These are phyloP conservation scores for Willowsia nigromaculata DNA, from an alignment of 2,888 invertebrate species.

Conservation along the genomic window DNA sequence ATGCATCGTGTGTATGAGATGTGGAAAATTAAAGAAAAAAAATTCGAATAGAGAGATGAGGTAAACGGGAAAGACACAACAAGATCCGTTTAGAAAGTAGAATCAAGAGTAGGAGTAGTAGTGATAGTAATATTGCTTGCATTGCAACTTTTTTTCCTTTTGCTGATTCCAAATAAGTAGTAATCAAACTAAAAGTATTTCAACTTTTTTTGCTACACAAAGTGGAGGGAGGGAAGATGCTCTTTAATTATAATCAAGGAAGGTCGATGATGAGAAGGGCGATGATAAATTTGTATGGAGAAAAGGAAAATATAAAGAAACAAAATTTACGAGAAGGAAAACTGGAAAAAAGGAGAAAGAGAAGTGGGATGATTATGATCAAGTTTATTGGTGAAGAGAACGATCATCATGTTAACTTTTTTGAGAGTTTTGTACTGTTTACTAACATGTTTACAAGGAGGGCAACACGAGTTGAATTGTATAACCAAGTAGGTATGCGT, in stretches of 20 bases:
- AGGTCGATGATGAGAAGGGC: not conserved
- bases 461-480: too few species aligned
- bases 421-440: too few species aligned
- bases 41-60: not conserved
- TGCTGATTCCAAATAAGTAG: conserved; percentile 14
- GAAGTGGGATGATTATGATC: not conserved
- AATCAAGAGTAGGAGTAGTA: not conserved
- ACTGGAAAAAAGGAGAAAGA: not conserved
- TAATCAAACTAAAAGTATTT: not conserved
- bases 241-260: conserved; percentile 32
- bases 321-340: too few species aligned
- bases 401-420: not conserved
- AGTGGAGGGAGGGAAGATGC: not conserved
- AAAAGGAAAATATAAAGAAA: not conserved
- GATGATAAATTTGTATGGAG: not conserved
- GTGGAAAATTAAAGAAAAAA: too few species aligned
- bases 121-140: not conserved
- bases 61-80: not conserved
- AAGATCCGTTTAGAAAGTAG: not conserved
- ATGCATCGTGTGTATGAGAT: too few species aligned
- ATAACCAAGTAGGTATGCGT: too few species aligned
- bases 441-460: too few species aligned
- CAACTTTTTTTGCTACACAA: not conserved
- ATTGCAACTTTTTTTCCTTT: not conserved
- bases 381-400: not conserved